Percentiles rank a stretch among this genome's conserved stretches.
Evolutionary conservation across 2,888 invertebrate species (phyloP).

Genomic region (Esperia sulphurella): DNA sequence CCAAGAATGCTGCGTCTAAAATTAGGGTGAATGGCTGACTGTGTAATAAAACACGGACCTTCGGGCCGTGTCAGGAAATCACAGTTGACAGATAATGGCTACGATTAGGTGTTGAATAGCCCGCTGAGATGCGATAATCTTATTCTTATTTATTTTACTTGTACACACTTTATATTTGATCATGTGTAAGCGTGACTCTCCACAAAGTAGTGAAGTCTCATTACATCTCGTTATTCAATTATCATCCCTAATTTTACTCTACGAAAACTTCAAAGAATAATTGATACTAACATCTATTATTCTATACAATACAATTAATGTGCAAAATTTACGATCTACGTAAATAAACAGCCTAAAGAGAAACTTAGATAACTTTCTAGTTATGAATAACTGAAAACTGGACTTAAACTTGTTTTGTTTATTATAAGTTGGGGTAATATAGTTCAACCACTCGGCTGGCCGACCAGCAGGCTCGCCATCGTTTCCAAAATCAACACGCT

Average conservation of each 20-base stretch:
- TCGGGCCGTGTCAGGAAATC: constrained; percentile 32
- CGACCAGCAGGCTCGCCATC: constrained; percentile 15
- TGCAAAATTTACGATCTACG: no score
- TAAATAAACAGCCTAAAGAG: neutral
- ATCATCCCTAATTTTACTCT: no score
- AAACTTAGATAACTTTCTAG: neutral
- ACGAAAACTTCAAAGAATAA: no score
- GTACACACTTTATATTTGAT: no score
- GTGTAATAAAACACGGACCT: constrained; percentile 18
- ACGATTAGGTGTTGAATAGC: constrained; percentile 26
- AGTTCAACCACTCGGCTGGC: neutral
- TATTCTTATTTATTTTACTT: neutral
- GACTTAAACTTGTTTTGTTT: neutral
- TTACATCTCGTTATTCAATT: no score
- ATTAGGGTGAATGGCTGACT: constrained; percentile 28
- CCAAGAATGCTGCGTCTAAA: constrained; percentile 20
- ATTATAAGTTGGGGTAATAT: neutral
- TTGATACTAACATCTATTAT: no score
- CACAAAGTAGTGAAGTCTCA: no score
- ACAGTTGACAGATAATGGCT: constrained; percentile 38
- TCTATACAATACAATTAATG: no score
- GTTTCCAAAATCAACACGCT: constrained; percentile 46
- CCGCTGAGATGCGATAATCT: constrained; percentile 10
- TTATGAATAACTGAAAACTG: neutral
- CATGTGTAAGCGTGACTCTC: no score